These are phyloP conservation scores for Eupeodes latifasciatus DNA, from an alignment of 2,888 invertebrate species.

Conservation along the genomic window DNA sequence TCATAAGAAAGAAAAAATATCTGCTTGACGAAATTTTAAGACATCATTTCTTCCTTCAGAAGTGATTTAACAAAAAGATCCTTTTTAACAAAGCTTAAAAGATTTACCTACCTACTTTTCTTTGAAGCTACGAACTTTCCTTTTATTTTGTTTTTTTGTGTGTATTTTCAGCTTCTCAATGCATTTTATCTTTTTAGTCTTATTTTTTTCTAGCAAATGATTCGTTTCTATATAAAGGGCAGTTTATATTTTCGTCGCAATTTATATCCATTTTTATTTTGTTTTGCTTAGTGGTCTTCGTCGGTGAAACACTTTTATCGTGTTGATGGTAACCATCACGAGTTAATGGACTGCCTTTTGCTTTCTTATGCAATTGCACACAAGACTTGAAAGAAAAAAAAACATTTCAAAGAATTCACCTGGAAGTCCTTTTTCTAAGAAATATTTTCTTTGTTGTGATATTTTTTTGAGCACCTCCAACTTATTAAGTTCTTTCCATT, in stretches of 20 bases:
- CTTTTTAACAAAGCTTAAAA: not conserved
- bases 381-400: not conserved
- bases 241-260: slow-evolving; percentile 1
- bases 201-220: not conserved
- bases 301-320: slow-evolving; percentile 4
- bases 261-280: not conserved
- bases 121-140: not conserved
- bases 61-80: not conserved
- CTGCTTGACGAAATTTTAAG: not conserved
- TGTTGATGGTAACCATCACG: slow-evolving; percentile 1
- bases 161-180: not conserved
- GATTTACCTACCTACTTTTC: not conserved
- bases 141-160: not conserved
- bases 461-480: no score
- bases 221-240: not conserved
- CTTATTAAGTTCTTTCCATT: no score
- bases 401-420: not conserved
- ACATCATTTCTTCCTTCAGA: not conserved
- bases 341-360: slow-evolving; percentile 8
- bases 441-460: not conserved
- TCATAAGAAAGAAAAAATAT: not conserved
- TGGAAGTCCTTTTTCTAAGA: not conserved
- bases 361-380: not conserved
- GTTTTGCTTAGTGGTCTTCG: not conserved
- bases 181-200: not conserved